Percentiles rank a stretch among this genome's conserved stretches.
Conservation (phyloP, 2,888 invertebrate species). For the Rapana venosa region DNA sequence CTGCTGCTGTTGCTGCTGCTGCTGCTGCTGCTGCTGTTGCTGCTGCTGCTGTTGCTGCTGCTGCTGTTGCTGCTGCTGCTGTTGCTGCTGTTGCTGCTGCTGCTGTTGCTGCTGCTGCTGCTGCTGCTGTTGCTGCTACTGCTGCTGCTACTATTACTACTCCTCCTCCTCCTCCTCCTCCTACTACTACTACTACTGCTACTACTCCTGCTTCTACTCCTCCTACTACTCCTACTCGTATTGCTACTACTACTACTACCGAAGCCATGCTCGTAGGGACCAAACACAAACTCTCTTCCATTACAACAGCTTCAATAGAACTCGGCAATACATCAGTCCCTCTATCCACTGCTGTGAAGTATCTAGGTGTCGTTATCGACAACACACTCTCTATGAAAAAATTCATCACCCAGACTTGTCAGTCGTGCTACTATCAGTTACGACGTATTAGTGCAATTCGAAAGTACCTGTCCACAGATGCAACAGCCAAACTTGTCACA, state of each 20-base stretch:
- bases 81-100: background rate
- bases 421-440: too few species aligned
- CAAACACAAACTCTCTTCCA: too few species aligned
- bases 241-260: background rate
- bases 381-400: too few species aligned
- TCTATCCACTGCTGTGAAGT: too few species aligned
- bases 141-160: background rate
- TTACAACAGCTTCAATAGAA: too few species aligned
- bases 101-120: conserved; percentile 1
- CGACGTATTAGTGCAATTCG: too few species aligned
- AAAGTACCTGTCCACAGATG: too few species aligned
- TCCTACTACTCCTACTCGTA: background rate
- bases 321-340: too few species aligned
- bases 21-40: background rate
- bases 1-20: background rate
- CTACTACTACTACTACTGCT: background rate
- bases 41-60: background rate
- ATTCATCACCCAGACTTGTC: too few species aligned
- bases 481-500: too few species aligned
- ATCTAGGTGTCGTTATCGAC: too few species aligned
- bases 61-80: background rate
- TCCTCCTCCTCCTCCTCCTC: background rate
- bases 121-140: background rate
- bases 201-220: background rate
- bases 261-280: too few species aligned